Evolutionary conservation across 64 coral and sea anemone genomes (phyloP).

Genomic region (Anthopleura sola): DNA sequence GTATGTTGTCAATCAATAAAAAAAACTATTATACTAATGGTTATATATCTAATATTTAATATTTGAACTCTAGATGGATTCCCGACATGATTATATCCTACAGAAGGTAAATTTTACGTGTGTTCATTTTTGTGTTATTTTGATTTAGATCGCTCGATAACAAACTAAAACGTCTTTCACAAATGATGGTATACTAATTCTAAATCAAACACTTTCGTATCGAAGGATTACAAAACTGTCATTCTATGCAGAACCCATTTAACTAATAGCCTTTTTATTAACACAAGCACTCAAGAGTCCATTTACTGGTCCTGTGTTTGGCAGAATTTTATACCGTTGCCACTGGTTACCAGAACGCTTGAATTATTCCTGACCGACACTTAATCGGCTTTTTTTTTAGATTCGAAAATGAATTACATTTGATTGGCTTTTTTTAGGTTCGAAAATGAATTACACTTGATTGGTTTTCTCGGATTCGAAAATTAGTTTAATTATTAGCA

Average conservation of each 20-base stretch:
- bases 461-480: background rate
- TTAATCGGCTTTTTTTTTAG: background rate
- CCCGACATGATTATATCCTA: constrained; percentile 39
- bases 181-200: background rate
- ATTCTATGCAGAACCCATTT: background rate
- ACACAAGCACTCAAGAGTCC: background rate
- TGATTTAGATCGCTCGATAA: constrained; percentile 5
- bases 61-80: constrained; percentile 46
- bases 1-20: background rate
- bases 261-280: background rate
- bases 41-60: background rate
- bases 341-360: background rate
- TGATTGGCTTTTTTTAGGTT: background rate
- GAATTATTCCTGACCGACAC: background rate
- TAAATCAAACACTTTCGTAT: background rate
- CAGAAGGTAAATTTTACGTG: constrained; percentile 24
- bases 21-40: background rate
- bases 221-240: constrained; percentile 16
- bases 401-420: background rate
- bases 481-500: too few relatives aligned
- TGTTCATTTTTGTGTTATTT: background rate
- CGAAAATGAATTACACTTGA: background rate
- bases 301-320: background rate
- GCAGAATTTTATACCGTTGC: background rate
- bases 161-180: background rate